Conservation (phyloP, 2,113 vertebrate genomes). For the Crotophaga sulcirostris region DNA sequence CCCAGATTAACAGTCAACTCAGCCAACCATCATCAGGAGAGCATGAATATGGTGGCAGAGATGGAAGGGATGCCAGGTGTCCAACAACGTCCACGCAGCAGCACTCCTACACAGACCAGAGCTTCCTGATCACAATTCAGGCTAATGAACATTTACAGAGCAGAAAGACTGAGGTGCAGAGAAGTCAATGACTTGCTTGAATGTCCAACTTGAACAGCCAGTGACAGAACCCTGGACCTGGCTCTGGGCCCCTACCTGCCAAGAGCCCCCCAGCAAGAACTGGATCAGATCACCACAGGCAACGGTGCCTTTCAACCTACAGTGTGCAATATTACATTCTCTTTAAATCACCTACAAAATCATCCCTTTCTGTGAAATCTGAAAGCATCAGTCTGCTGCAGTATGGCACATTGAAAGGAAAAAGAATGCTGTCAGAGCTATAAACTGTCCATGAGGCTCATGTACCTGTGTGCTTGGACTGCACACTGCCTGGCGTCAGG, state of each 20-base stretch:
- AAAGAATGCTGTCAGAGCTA: background rate
- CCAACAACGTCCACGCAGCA: background rate
- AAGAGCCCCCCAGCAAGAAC: background rate
- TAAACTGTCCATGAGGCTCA: background rate
- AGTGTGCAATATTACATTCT: background rate
- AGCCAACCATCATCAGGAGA: background rate
- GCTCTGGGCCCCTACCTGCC: background rate
- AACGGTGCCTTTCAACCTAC: background rate
- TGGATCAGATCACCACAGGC: background rate
- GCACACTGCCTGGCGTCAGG: background rate
- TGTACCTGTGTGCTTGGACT: accelerated
- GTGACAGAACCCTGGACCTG: background rate
- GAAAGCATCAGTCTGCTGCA: background rate
- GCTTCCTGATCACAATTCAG: background rate
- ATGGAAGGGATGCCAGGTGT: background rate
- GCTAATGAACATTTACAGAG: background rate
- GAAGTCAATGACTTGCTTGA: background rate
- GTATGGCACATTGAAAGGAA: background rate
- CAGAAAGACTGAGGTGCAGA: background rate
- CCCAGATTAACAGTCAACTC: background rate
- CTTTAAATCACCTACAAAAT: background rate
- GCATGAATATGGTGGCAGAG: background rate
- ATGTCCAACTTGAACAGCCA: background rate
- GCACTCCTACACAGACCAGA: accelerated
- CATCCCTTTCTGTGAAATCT: background rate